Conservation (phyloP, 2,797 vertebrate genomes). For the Ceyx erithaca region DNA sequence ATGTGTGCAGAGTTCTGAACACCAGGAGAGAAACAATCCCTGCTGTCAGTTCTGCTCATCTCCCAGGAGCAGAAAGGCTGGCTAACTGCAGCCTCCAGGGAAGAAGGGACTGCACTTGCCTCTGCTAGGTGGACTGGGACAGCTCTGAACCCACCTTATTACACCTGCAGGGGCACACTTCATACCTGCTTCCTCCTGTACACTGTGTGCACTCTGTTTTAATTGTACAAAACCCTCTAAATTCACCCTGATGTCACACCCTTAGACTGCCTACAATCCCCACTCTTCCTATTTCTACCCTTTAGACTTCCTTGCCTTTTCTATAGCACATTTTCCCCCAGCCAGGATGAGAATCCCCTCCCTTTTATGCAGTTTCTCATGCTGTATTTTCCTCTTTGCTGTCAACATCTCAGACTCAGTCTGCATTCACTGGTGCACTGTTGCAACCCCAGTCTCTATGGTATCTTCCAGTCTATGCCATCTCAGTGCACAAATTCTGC, state of each 20-base stretch:
- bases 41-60: background rate
- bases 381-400: background rate
- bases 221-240: background rate
- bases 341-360: background rate
- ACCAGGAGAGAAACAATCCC: background rate
- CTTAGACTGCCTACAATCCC: background rate
- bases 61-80: background rate
- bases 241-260: fast-evolving
- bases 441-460: background rate
- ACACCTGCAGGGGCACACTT: background rate
- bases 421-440: background rate
- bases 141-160: background rate
- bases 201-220: background rate
- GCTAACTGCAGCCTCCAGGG: background rate
- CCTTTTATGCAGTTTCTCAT: background rate
- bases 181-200: background rate
- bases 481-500: background rate
- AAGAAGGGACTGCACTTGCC: background rate
- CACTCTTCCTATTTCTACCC: background rate
- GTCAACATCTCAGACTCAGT: background rate
- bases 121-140: background rate
- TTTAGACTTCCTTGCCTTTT: background rate
- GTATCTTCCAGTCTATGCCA: background rate
- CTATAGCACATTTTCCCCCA: background rate
- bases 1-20: fast-evolving